Conservation (phyloP, 2,113 vertebrate genomes). For the human region GRCh38 chr18:58394501-58395000, state of each 20-base stretch:
- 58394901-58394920: background rate
- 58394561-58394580: background rate
- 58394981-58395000: background rate
- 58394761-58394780: background rate
- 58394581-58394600: background rate
- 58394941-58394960: background rate
- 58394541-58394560: background rate
- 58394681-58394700: background rate
- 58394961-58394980: background rate
- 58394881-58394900: fast-evolving
- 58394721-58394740: background rate
- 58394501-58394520: background rate
- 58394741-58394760: too few relatives aligned
- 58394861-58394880: background rate
- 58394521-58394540: background rate
- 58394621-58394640: background rate
- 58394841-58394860: background rate
- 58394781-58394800: background rate
- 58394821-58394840: fast-evolving
- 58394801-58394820: too few relatives aligned
- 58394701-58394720: background rate
- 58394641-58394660: background rate
- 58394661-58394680: background rate
- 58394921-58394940: fast-evolving
- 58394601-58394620: fast-evolving